Percentiles rank a stretch among this genome's conserved stretches.
phyloP scores from a whole-genome alignment of 2,888 invertebrate species.

The Unio delphinus region DNA sequence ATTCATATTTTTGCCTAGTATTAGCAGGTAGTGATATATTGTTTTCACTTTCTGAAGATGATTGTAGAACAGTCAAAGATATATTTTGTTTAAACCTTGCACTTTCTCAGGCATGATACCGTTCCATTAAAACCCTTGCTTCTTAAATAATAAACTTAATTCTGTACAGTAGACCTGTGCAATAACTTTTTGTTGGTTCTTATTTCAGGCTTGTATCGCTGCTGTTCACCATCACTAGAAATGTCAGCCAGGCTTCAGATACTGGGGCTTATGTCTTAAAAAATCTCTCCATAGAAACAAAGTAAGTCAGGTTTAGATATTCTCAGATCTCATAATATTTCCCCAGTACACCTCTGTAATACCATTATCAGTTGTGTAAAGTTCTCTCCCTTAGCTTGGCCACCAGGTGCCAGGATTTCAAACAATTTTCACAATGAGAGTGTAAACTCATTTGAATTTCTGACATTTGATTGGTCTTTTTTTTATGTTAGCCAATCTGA shows the following conservation, averaged over 20 bases:
- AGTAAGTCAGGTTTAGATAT: constrained; percentile 33
- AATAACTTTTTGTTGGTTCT: background rate
- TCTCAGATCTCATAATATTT: constrained; percentile 2
- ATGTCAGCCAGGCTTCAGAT: constrained; percentile 35
- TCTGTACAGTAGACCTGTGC: too few species aligned
- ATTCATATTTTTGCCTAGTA: too few species aligned
- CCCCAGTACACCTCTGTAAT: background rate
- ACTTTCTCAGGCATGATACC: background rate
- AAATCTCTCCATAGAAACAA: constrained; percentile 60
- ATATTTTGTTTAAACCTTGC: background rate
- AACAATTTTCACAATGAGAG: too few species aligned
- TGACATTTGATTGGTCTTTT: too few species aligned
- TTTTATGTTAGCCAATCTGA: too few species aligned
- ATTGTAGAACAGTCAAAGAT: background rate
- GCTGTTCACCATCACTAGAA: constrained; percentile 46
- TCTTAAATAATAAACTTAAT: too few species aligned
- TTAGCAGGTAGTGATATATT: too few species aligned
- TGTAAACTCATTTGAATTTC: too few species aligned
- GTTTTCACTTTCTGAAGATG: too few species aligned
- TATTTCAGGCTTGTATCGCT: constrained; percentile 44
- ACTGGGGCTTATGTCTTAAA: constrained; percentile 54
- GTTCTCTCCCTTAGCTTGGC: too few species aligned
- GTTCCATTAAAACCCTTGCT: background rate
- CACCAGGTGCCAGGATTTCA: too few species aligned
- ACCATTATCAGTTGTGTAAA: background rate